phyloP scores from a whole-genome alignment of 2,797 vertebrate species.

The Acanthurus lineatus region DNA sequence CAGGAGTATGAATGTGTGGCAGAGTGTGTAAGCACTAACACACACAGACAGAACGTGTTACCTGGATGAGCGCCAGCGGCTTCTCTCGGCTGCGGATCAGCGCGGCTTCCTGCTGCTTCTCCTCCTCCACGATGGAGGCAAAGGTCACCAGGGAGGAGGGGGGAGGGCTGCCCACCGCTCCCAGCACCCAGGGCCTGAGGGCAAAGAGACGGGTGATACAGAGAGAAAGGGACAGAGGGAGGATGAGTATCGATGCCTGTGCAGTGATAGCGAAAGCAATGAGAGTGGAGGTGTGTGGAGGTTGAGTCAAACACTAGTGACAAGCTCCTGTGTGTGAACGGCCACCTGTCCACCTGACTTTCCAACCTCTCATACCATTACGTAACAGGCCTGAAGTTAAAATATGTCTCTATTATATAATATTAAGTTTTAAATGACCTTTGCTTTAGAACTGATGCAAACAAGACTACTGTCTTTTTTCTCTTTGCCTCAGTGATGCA shows the following conservation, averaged over 20 bases:
- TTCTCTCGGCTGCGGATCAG: constrained; percentile 96
- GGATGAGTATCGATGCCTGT: constrained; percentile 18
- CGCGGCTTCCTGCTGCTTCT: constrained; percentile 95
- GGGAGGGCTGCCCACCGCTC: constrained; percentile 82
- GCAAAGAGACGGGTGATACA: constrained; percentile 51
- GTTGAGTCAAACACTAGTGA: constrained; percentile 46
- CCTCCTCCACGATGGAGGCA: constrained; percentile 96
- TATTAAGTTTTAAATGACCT: neutral
- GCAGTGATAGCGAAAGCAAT: constrained; percentile 17
- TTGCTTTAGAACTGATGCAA: neutral
- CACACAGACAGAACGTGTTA: constrained; percentile 67
- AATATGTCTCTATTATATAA: neutral
- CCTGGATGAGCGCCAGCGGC: constrained; percentile 97
- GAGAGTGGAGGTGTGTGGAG: constrained; percentile 15
- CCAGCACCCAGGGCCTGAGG: constrained; percentile 93
- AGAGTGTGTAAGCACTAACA: constrained; percentile 9
- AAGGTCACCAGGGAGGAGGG: constrained; percentile 88
- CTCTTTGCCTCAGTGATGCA: neutral
- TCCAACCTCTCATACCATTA: constrained; percentile 10
- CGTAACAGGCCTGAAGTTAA: constrained; percentile 7
- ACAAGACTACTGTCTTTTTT: neutral
- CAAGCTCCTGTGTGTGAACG: constrained; percentile 32
- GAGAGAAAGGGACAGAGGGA: neutral
- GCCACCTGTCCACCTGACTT: constrained; percentile 28
- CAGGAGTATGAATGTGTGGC: constrained; percentile 6